Evolutionary conservation across 2,888 invertebrate genomes (phyloP), one percentile per base, ranked within the genome.

Genomic region (Epinotia nisella): DNA sequence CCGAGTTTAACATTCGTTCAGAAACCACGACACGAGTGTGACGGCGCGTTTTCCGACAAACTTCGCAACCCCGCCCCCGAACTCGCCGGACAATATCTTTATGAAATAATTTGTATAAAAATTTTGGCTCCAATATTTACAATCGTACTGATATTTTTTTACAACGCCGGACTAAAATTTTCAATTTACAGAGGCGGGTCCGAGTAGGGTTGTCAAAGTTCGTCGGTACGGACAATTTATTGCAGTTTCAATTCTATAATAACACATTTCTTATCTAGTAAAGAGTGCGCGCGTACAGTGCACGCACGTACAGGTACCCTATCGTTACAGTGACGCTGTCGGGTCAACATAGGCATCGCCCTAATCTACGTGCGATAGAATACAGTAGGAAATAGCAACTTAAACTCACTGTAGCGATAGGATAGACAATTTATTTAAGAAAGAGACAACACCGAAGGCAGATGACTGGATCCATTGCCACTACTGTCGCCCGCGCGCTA

Each of bases 51-150:
- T 73, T 49, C 62, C 49, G 71, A 68, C 49, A 53, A 64, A 66
- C 74, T 67, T 75, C 56, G 74, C 72, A 55, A 56, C 78, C 65
- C 71, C 76, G 82, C 76, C 83, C 76, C 79, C 78, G 87, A 83
- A 88, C 90, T 88, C 86, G 85, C 89, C 90, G 88, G 85, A 88
- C 87, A 88, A 88, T 90, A 89, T 87, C 87, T 85, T 87, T 90
- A 90, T 84, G 88, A 90, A 91, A 89, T 89, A 90, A 89, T 92
- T 91, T 91, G 89, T 92, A 92, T 91, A 91, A 92, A 92, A 93
- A 91, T 91, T 92, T 92, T 89, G 90, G 85, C 88, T 90, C 90
- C 87, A 90, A 92, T 93, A 93, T 93, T 92, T 93, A 92, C 92
- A 93, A 89, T 81, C 80, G 82, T 85, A 84, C 86, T 90, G 90